Base-by-base conservation (phyloP, 2,888 invertebrate species). In the Epiblema foenella region DNA sequence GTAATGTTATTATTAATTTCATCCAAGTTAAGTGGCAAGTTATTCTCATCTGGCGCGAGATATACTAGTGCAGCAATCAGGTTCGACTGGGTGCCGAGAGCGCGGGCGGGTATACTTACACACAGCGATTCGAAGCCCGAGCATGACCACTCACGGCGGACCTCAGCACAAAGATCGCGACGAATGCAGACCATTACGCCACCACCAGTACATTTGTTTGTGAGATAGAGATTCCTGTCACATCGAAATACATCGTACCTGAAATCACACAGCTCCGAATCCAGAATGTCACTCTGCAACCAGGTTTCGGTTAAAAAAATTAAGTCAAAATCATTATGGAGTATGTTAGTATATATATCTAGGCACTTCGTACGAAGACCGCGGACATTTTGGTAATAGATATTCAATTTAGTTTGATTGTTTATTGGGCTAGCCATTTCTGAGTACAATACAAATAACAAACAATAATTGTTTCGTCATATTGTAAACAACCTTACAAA, bases 201-300 rank as follows among this genome's bases (percentile, higher is more conserved):
- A 24, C 54, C 54, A 7, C 54, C 54, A 9, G 54, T 24, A 12
- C 18, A 9, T 51, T 51, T 51, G 11, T 51, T 51, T 2, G 51
- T 51, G 2, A 18, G 1, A 10, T 18, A 24, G 11, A 54, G 54
- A 7, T 54, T 15, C 54, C n/a, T 60, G 29, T 60, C 49, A n/a
- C 60, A 49, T 1, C 60, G 60, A 46, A 59, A 59, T 20, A 46
- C 59, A 15, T 59, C 59, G 42, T 59, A 59, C 8, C 59, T 59
- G 42, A 60, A 49, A 49, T 49, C 60, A 20, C 60, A 60, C 10
- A 60, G 7, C 24, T 60, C 60, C 8, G 60, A 46, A 24, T 60
- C 46, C 9, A 60, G 24, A 46, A 60, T 60, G 20, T 60, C 60
- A 3, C 15, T 24, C 2, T 46, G 60, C 7, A 46, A 11, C 52